Conservation (phyloP, 2,888 invertebrate genomes). For the Monochamus alternatus region DNA sequence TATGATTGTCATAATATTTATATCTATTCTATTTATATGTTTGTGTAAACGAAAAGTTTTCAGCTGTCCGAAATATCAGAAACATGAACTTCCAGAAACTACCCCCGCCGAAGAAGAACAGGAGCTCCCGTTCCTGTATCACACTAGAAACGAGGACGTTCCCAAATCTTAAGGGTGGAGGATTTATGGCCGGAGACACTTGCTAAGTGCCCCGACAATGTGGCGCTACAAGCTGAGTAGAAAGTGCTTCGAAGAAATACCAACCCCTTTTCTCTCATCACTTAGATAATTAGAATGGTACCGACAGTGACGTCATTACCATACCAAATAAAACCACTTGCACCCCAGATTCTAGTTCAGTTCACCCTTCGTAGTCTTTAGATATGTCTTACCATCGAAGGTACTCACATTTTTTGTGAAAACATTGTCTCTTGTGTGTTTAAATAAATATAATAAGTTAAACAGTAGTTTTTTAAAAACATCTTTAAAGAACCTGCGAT, state of each 20-base stretch:
- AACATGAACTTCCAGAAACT: neutral
- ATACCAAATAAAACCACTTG: neutral
- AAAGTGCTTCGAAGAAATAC: neutral
- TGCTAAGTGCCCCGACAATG: neutral
- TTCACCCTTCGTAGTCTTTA: neutral
- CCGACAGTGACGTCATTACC: neutral
- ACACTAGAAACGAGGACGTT: neutral
- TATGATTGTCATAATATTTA: too few relatives aligned
- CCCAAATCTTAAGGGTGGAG: neutral
- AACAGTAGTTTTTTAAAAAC: neutral
- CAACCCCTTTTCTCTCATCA: neutral
- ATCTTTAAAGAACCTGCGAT: neutral
- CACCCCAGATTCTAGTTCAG: neutral
- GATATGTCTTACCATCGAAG: neutral
- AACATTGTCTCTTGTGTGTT: neutral
- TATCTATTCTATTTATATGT: too few relatives aligned
- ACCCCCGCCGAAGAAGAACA: neutral
- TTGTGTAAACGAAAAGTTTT: too few relatives aligned
- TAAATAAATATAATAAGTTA: neutral
- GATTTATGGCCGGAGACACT: neutral
- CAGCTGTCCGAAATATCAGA: too few relatives aligned
- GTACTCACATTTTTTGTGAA: neutral
- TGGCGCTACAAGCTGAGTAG: neutral
- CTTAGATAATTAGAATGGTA: neutral
- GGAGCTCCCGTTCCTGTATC: neutral